Evolutionary conservation across 2,888 invertebrate genomes (phyloP), one percentile per base, ranked within the genome.

Genomic region (Fissipunctia ypsillon): DNA sequence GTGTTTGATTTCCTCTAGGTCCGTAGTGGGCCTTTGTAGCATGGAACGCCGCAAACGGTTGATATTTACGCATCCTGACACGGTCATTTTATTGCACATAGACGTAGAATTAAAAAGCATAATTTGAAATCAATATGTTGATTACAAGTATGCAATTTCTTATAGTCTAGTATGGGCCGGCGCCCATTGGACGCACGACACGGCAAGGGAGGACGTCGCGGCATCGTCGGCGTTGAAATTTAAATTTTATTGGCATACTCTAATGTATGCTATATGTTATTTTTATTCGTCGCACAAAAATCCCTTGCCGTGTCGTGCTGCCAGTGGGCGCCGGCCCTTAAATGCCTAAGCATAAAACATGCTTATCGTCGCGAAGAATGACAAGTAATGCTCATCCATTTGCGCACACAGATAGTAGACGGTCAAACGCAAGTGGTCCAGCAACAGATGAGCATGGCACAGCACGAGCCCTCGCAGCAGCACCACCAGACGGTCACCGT

Each of bases 401-500:
- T 82, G 2, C 6, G 5, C 19, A 66, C 35, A 59, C 89, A 95
- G 94, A 91, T 95, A 84, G 94, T 95, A 73, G 96, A 96, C 84
- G 91, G 94, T 71, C 95, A 95, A 88, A 84, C 90, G 1, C 95
- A 95, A 91, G 94, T 94, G 35, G 92, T 94, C 3, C 95, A 94
- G 87, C 95, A 95, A 68, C 95, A 95, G 87, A 93, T 95, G 85
- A 95, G 91, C 70, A 96, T 96, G 95, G 88, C 96, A 0, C 96
- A 96, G 84, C 96, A 96, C 94, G 96, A 96, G 73, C 90, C 93
- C 0, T 81, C 92, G n/a, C 96, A 96, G 87, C 96, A 95, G 76
- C 96, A 96, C 57, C 96, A 96, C 78, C 96, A 96, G 89, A 96
- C 96, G 0, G 95, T 96, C 84, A 95, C 96, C 14, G 96, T 96